Evolutionary conservation across 2,888 invertebrate genomes (phyloP), one percentile per base, ranked within the genome.

Genomic region (Folsomia manolachei): DNA sequence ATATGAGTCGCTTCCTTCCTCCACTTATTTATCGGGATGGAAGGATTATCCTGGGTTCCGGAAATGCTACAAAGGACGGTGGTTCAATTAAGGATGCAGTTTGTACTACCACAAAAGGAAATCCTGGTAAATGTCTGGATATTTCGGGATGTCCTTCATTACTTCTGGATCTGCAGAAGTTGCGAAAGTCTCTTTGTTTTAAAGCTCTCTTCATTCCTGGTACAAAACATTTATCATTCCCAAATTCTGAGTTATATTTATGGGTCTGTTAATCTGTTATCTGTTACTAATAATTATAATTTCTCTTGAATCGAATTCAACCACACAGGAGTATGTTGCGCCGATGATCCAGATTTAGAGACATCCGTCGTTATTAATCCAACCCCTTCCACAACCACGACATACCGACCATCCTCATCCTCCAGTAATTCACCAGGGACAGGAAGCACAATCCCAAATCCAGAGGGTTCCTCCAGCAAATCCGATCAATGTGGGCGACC

Each of bases 171-270:
- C 86, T 95, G 67, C 89, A 90, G 18, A 91, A 90, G 82, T 85
- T 95, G 21, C 85, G 95, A 27, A 93, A 94, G 82, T 94, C 94
- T 0, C 86, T 95, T 11, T 95, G 95, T 82, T 95, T 95, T 82
- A 94, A 95, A 85, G 93, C 92, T 76, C 86, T 95, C 1, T 94
- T 95, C 82, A 92, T 93, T 1, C 95, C 95, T 0, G 95, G 95
- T 1, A n/a, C n/a, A n/a, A n/a, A n/a, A n/a, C n/a, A n/a, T n/a
- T n/a, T n/a, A n/a, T n/a, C n/a, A n/a, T n/a, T n/a, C n/a, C n/a
- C n/a, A n/a, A n/a, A n/a, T n/a, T n/a, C n/a, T n/a, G n/a, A n/a
- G n/a, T n/a, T n/a, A n/a, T n/a, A n/a, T n/a, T n/a, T n/a, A n/a
- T n/a, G n/a, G n/a, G n/a, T n/a, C n/a, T n/a, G n/a, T n/a, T n/a